These are phyloP conservation scores for Tychaedon coryphoeus DNA, from an alignment of 2,113 vertebrate genomes.

Conservation along the genomic window DNA sequence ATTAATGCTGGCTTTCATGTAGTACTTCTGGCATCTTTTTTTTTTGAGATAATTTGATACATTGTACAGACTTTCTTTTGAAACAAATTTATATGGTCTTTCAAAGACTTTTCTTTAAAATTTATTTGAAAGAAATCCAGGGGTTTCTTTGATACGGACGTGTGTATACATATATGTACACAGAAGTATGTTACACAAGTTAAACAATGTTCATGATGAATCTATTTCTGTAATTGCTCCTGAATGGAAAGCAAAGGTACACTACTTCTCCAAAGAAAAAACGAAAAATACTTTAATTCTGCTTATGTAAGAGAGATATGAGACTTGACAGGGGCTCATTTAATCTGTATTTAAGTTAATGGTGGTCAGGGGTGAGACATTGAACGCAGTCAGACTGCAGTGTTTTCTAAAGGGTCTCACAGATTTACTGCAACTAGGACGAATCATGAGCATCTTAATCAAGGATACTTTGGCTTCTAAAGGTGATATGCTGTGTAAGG, in stretches of 20 bases:
- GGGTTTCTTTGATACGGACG: neutral
- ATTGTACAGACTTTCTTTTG: neutral
- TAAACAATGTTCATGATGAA: neutral
- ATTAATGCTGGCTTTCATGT: neutral
- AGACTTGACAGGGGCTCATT: neutral
- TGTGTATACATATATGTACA: neutral
- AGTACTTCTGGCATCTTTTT: neutral
- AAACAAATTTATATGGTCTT: neutral
- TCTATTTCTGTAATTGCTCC: neutral
- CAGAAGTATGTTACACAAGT: neutral
- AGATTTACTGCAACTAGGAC: neutral
- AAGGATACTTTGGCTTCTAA: neutral
- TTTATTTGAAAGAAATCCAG: neutral
- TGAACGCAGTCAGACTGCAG: neutral
- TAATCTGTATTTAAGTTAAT: neutral
- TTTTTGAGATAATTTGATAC: neutral
- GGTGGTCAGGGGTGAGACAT: neutral
- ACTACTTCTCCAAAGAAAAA: neutral
- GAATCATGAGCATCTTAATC: neutral
- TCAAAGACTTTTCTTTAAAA: neutral
- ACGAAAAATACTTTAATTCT: neutral
- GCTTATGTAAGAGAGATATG: neutral
- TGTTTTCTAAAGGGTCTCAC: neutral
- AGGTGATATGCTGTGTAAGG: fast-evolving
- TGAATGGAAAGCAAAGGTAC: neutral